phyloP scores from a whole-genome alignment of 30 jellyfish, hydroid and myxozoan species.

The Chrysaora quinquecirrha region DNA sequence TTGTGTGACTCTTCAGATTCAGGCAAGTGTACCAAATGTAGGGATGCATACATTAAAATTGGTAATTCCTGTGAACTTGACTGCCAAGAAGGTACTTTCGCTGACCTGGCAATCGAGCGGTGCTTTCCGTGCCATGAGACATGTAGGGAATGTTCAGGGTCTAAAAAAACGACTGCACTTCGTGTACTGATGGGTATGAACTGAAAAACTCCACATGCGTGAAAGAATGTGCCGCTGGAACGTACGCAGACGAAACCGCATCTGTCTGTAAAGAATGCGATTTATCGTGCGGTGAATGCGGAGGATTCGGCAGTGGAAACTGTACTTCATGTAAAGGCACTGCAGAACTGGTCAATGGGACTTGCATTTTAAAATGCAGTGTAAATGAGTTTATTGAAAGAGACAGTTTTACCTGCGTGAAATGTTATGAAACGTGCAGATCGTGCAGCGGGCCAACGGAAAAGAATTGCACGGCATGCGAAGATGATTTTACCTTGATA shows the following conservation, averaged over 20 bases:
- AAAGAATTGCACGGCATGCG: slow-evolving; percentile 55
- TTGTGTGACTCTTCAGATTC: slow-evolving; percentile 59
- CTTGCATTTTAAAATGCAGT: slow-evolving; percentile 38
- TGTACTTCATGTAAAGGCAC: slow-evolving; percentile 60
- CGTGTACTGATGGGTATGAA: slow-evolving; percentile 53
- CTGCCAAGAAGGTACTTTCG: slow-evolving; percentile 56
- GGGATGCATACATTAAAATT: background rate
- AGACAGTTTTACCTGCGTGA: background rate
- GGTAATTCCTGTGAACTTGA: slow-evolving; percentile 24
- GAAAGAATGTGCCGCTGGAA: slow-evolving; percentile 50
- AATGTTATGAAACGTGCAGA: slow-evolving; percentile 54
- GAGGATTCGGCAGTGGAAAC: slow-evolving; percentile 25
- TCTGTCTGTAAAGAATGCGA: slow-evolving; percentile 39
- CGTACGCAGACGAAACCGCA: slow-evolving; percentile 15
- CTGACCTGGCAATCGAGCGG: slow-evolving; percentile 23
- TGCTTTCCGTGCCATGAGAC: slow-evolving; percentile 82
- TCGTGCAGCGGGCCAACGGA: slow-evolving; percentile 54
- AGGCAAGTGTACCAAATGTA: slow-evolving; percentile 53
- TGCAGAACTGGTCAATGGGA: slow-evolving; percentile 27
- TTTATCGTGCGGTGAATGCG: slow-evolving; percentile 56
- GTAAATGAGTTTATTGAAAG: slow-evolving; percentile 10
- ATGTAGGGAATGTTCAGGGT: slow-evolving; percentile 83
- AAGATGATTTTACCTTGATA: background rate
- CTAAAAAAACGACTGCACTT: slow-evolving; percentile 64
- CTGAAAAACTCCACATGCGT: slow-evolving; percentile 56